Conservation (phyloP, 2,888 invertebrate genomes). For the Rosalia funebris region DNA sequence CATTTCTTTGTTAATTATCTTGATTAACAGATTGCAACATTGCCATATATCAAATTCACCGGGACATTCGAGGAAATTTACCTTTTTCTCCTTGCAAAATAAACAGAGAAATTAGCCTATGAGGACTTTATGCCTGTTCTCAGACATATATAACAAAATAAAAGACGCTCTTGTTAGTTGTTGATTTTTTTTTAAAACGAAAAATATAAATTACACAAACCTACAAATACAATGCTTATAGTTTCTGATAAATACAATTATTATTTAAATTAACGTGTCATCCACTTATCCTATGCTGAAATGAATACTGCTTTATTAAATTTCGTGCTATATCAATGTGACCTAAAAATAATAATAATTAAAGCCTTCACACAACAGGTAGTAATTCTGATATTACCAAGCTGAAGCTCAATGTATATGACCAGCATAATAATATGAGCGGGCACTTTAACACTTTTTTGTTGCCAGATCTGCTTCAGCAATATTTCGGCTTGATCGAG, state of each 20-base stretch:
- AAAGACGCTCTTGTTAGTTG: too few species aligned
- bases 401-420: conserved; percentile 72
- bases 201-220: too few species aligned
- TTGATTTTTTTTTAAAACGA: too few species aligned
- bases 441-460: conserved; percentile 68
- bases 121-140: too few species aligned
- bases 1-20: too few species aligned
- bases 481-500: conserved; percentile 69
- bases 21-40: too few species aligned
- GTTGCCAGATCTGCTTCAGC: conserved; percentile 67
- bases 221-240: conserved; percentile 3
- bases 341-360: conserved; percentile 62
- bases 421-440: conserved; percentile 73
- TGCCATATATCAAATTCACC: too few species aligned
- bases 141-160: too few species aligned
- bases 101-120: too few species aligned
- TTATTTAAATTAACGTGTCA: conserved; percentile 31
- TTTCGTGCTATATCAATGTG: conserved; percentile 66
- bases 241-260: conserved; percentile 17
- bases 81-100: too few species aligned
- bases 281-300: conserved; percentile 55
- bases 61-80: too few species aligned
- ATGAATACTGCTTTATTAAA: conserved; percentile 72
- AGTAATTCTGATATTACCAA: conserved; percentile 64
- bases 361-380: background rate